Evolutionary conservation across 2,113 vertebrate species (phyloP).

Genomic region (Pseudorasbora parva): DNA sequence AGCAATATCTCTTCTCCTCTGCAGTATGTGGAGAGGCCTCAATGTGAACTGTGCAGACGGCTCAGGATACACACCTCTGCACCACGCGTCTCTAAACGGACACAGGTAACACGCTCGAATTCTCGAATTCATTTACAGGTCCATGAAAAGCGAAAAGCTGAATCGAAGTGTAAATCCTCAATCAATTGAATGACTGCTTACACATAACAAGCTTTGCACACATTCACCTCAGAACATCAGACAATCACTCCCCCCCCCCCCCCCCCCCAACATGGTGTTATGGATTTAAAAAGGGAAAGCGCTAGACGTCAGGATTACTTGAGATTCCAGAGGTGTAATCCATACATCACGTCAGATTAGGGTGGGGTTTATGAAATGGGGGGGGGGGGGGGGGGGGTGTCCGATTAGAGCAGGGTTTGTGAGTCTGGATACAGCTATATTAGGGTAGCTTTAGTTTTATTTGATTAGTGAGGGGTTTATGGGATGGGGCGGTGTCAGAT

Average conservation of each 20-base stretch:
- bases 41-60: constrained; percentile 87
- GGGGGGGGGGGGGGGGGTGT: not conserved
- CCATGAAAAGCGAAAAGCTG: not conserved
- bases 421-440: not conserved
- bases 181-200: not conserved
- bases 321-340: constrained; percentile 3
- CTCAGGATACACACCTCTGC: constrained; percentile 87
- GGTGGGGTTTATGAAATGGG: not conserved
- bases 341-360: constrained; percentile 12
- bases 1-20: constrained; percentile 61
- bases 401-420: not conserved
- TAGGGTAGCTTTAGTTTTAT: not conserved
- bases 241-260: not conserved
- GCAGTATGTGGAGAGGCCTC: constrained; percentile 87
- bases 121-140: not conserved
- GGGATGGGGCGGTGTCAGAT: constrained; percentile 2
- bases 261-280: not conserved
- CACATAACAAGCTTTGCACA: not conserved
- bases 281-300: not conserved
- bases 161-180: not conserved
- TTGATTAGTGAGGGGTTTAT: not conserved
- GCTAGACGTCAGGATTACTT: not conserved
- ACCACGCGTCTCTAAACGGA: constrained; percentile 87
- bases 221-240: not conserved
- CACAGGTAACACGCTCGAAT: constrained; percentile 78